Conservation (phyloP, 2,797 vertebrate species). For the Gorsachius magnificus region DNA sequence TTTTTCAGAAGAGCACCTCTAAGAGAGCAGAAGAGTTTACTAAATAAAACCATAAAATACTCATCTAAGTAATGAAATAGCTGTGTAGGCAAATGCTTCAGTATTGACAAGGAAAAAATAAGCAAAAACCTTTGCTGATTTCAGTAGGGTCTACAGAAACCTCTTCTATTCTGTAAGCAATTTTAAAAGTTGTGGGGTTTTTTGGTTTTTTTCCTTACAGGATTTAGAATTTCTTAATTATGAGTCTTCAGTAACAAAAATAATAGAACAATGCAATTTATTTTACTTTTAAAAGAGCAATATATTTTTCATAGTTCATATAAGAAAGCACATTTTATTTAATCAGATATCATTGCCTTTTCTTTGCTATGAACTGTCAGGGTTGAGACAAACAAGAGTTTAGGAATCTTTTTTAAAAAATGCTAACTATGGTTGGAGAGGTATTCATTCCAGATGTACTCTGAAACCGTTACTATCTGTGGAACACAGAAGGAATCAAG, state of each 20-base stretch:
- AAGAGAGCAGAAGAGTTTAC: slow-evolving; percentile 1
- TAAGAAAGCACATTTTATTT: slow-evolving; percentile 44
- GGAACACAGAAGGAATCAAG: slow-evolving; percentile 5
- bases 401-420: background rate
- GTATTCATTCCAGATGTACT: slow-evolving; percentile 14
- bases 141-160: background rate
- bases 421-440: background rate
- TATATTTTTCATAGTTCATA: slow-evolving; percentile 59
- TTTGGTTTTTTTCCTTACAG: background rate
- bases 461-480: slow-evolving; percentile 26
- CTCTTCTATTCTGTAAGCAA: background rate
- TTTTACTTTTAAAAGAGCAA: slow-evolving; percentile 60
- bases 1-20: background rate
- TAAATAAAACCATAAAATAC: background rate
- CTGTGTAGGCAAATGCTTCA: background rate
- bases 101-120: background rate
- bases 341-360: slow-evolving; percentile 21
- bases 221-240: slow-evolving; percentile 47
- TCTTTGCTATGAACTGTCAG: slow-evolving; percentile 61
- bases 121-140: background rate
- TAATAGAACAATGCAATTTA: background rate
- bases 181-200: slow-evolving; percentile 23
- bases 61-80: background rate
- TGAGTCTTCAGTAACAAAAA: slow-evolving; percentile 54
- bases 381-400: slow-evolving; percentile 8